phyloP scores from a whole-genome alignment of 1,140 invertebrate genomes.

The Bombus ignitus region DNA sequence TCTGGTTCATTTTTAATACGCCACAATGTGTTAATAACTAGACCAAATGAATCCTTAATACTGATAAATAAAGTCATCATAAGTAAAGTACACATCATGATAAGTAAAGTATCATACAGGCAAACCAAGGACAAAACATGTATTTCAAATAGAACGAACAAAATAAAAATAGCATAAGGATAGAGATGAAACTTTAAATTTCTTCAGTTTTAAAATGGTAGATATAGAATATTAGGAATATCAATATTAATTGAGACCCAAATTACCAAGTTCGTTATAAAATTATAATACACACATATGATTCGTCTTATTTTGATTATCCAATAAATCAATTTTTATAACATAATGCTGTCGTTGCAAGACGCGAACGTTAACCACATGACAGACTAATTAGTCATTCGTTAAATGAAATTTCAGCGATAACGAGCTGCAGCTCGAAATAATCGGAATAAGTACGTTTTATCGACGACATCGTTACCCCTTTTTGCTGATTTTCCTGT shows the following conservation, averaged over 20 bases:
- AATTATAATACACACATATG: not conserved
- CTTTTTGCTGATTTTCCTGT: not conserved
- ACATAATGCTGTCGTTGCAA: conserved; percentile 1
- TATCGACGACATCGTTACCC: conserved; percentile 3
- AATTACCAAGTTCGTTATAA: not conserved
- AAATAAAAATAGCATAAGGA: too few relatives aligned
- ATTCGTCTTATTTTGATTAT: conserved; percentile 8
- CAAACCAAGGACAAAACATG: too few relatives aligned
- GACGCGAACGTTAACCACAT: conserved; percentile 5
- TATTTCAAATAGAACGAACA: too few relatives aligned
- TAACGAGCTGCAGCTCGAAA: conserved; percentile 19
- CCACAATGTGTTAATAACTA: too few relatives aligned
- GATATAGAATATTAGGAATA: not conserved
- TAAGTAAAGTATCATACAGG: too few relatives aligned
- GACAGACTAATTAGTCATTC: conserved; percentile 32
- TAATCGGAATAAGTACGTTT: not conserved
- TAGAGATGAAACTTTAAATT: too few relatives aligned
- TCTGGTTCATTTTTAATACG: too few relatives aligned
- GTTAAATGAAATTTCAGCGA: conserved; percentile 27
- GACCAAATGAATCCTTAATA: too few relatives aligned
- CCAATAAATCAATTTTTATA: conserved; percentile 13
- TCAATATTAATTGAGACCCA: not conserved
- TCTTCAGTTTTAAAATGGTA: not conserved
- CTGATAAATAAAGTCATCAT: too few relatives aligned
- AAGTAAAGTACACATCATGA: too few relatives aligned